Evolutionary conservation across 2,888 invertebrate species (phyloP), one percentile per base, ranked within the genome.

Genomic region (Phania funesta): DNA sequence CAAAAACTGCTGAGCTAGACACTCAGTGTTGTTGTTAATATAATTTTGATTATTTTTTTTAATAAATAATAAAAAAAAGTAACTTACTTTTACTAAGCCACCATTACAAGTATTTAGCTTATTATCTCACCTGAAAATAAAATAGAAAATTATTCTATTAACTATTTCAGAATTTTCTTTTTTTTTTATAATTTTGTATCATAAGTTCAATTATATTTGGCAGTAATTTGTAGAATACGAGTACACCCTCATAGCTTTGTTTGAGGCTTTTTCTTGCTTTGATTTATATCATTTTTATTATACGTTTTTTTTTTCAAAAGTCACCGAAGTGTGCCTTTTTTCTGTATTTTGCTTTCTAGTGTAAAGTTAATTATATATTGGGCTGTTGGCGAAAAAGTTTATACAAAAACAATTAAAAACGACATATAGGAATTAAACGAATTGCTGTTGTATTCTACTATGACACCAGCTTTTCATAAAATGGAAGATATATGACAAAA

Each of bases 241-340:
- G n/a, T n/a, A 44, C 78, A 79, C 65, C 78, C 65, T 16, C 60
- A 38, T 20, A 13, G 24, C 11, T 41, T 48, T 58, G 9, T 32
- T 41, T 1, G 11, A 6, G 11, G 48, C 9, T 38, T 50, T 56
- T 26, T 41, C 7, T 52, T 46, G 5, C 1, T n/a, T n/a, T 18
- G 20, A 48, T 77, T 70, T 26, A 29, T 64, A 64, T 56, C 18
- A 18, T 67, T 48, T 60, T 60, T 35, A 35, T 22, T 35, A 60
- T n/a, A 26, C 16, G 29, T 29, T 29, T 29, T 41, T 52, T 18
- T 62, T 68, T 62, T 68, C 0, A 38, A 70, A 65, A 80, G 48
- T 75, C 75, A 80, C 24, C 75, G 58, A 80, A 80, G 75, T 80
- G 80, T 80, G 70, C 58, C 56, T 1, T 29, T 65, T 78, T 44